phyloP scores from a whole-genome alignment of 1,140 invertebrate genomes.

The Sinella curviseta region DNA sequence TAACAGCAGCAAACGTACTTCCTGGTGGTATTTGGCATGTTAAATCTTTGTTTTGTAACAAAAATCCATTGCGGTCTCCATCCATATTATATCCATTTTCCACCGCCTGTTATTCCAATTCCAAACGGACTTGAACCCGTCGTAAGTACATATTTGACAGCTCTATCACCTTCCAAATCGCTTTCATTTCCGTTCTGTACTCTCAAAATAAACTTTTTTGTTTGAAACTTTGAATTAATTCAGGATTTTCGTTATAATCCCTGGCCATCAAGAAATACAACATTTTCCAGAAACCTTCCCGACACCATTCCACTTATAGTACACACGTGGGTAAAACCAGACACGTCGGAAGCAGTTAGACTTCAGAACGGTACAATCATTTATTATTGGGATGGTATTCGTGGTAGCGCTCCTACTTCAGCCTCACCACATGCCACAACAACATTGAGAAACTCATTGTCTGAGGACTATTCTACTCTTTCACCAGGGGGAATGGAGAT shows the following conservation, averaged over 20 bases:
- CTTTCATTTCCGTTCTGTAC: neutral
- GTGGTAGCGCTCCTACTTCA: neutral
- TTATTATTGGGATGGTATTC: neutral
- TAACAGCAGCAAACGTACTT: no score
- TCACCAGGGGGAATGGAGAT: neutral
- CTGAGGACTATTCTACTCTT: neutral
- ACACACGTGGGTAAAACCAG: conserved; percentile 16
- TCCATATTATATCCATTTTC: neutral
- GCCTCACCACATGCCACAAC: neutral
- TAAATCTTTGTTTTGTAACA: no score
- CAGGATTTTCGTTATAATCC: neutral
- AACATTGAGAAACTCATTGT: neutral
- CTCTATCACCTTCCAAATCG: no score
- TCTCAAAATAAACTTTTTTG: neutral
- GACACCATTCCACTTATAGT: neutral
- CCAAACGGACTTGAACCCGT: neutral
- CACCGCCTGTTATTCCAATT: neutral
- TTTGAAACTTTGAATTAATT: neutral
- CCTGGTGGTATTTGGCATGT: no score
- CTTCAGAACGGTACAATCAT: neutral
- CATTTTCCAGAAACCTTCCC: conserved; percentile 3
- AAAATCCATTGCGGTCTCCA: neutral
- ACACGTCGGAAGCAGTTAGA: neutral
- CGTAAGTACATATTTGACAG: neutral
- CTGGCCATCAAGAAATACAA: neutral